A percentile compares a stretch with the other conserved stretches of the same genome.
phyloP scores from a whole-genome alignment of 2,888 invertebrate genomes.

The Philhelius pedissequus region DNA sequence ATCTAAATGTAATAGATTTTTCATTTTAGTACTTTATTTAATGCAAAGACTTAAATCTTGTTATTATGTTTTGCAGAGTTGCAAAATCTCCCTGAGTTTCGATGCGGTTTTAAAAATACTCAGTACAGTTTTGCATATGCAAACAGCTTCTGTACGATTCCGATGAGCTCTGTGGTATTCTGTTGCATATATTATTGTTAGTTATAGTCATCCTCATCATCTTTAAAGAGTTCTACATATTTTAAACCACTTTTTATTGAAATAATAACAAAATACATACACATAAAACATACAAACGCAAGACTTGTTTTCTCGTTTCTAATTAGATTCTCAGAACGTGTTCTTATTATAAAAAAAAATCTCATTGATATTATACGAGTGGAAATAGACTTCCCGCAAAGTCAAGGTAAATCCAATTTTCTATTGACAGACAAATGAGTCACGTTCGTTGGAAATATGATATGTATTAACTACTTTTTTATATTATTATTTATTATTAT shows the following conservation, averaged over 20 bases:
- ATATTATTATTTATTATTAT: background rate
- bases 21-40: too few species aligned
- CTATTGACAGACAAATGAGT: slow-evolving; percentile 3
- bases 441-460: slow-evolving; percentile 27
- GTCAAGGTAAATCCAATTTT: slow-evolving; percentile 49
- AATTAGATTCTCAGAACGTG: slow-evolving; percentile 21
- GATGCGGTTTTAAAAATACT: too few species aligned
- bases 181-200: background rate
- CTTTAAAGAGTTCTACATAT: background rate
- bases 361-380: background rate
- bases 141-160: too few species aligned
- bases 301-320: background rate
- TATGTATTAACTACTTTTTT: too few species aligned
- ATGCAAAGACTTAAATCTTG: too few species aligned
- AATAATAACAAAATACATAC: background rate
- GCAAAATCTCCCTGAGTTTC: too few species aligned
- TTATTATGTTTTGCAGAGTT: too few species aligned
- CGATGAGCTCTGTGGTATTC: too few species aligned
- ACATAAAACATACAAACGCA: background rate
- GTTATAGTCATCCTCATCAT: background rate
- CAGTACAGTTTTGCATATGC: too few species aligned
- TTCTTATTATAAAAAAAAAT: slow-evolving; percentile 7
- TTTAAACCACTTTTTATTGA: background rate
- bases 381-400: slow-evolving; percentile 18
- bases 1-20: too few species aligned